Conservation (phyloP, 1,140 invertebrate species). For the Euschistus heros region DNA sequence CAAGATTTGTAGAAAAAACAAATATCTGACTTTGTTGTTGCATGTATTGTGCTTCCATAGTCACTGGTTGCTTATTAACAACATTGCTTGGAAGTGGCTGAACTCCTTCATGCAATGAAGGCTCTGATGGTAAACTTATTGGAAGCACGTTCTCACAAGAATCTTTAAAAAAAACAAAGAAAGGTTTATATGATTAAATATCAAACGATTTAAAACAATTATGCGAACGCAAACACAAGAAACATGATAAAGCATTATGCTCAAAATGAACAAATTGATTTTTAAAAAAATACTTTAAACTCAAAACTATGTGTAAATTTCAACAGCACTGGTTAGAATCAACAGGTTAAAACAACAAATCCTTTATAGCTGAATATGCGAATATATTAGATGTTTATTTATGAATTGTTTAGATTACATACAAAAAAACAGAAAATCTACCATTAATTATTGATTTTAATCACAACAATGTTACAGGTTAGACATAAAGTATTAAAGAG, state of each 20-base stretch:
- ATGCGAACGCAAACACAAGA: neutral
- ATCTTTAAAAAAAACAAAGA: constrained; percentile 14
- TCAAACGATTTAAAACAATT: neutral
- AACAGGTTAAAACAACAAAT: too few relatives aligned
- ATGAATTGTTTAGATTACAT: too few relatives aligned
- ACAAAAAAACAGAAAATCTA: too few relatives aligned
- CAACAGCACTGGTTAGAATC: too few relatives aligned
- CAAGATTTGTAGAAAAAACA: constrained; percentile 88
- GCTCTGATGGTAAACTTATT: constrained; percentile 20
- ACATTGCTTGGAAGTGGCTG: constrained; percentile 66
- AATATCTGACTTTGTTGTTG: constrained; percentile 97
- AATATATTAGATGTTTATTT: too few relatives aligned
- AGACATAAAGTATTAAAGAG: too few relatives aligned
- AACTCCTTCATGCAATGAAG: constrained; percentile 26
- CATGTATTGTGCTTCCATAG: constrained; percentile 71
- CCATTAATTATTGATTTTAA: too few relatives aligned
- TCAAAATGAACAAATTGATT: neutral
- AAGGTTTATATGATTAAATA: neutral
- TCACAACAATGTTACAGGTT: too few relatives aligned
- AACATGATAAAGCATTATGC: neutral
- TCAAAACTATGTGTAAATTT: too few relatives aligned
- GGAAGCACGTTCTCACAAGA: constrained; percentile 25
- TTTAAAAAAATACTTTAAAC: too few relatives aligned
- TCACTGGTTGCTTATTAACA: constrained; percentile 65
- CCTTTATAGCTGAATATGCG: too few relatives aligned